These are phyloP conservation scores for Archips xylosteana DNA, from an alignment of 2,888 invertebrate genomes.

Conservation along the genomic window DNA sequence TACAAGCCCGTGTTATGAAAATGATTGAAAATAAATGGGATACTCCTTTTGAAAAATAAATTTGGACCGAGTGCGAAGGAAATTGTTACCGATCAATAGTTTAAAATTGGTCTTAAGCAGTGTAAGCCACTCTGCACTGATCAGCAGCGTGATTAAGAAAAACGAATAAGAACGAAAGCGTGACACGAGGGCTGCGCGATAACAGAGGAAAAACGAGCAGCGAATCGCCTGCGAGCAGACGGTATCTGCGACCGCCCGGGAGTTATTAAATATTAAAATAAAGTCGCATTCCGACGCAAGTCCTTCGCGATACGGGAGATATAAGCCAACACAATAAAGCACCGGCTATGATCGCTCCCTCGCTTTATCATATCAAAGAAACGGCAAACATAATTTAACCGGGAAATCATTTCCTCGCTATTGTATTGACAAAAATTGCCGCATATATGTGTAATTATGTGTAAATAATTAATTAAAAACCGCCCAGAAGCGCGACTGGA, in stretches of 20 bases:
- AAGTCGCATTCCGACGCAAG: conserved; percentile 83
- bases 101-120: conserved; percentile 51
- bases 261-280: conserved; percentile 86
- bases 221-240: conserved; percentile 78
- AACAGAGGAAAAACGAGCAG: conserved; percentile 79
- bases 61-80: background rate
- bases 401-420: conserved; percentile 57
- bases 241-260: conserved; percentile 77
- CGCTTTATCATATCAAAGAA: conserved; percentile 80
- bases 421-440: conserved; percentile 50
- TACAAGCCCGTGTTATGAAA: conserved; percentile 1
- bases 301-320: conserved; percentile 82
- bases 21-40: conserved; percentile 1
- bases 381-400: conserved; percentile 75
- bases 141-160: conserved; percentile 76
- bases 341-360: conserved; percentile 72
- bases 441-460: conserved; percentile 60
- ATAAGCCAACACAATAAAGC: conserved; percentile 81
- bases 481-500: conserved; percentile 3
- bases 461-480: conserved; percentile 5
- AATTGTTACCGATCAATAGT: conserved; percentile 39
- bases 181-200: conserved; percentile 82
- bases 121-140: conserved; percentile 64
- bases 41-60: background rate
- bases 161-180: conserved; percentile 77